phyloP scores from a whole-genome alignment of 1,140 invertebrate species.

The Geopemphigus sp. region DNA sequence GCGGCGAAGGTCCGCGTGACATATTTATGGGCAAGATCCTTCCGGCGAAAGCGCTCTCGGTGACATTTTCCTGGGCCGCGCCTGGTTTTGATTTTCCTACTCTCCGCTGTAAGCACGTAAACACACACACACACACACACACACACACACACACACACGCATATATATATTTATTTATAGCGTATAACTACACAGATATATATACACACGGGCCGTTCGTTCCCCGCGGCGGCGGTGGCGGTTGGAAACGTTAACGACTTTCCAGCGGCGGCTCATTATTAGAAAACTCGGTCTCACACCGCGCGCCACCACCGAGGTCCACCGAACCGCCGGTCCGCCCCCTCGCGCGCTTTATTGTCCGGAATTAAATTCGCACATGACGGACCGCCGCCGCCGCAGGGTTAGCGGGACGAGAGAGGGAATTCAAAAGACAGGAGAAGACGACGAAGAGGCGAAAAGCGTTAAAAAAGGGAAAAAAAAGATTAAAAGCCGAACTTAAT shows the following conservation, averaged over 20 bases:
- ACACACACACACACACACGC: too few species aligned
- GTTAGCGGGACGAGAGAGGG: neutral
- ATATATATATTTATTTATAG: neutral
- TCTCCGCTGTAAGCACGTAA: too few species aligned
- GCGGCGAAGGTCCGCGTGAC: constrained; percentile 43
- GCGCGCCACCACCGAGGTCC: too few species aligned
- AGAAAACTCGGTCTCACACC: constrained; percentile 33
- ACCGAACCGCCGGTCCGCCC: constrained; percentile 29
- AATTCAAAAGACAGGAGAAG: neutral
- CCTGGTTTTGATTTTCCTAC: constrained; percentile 39
- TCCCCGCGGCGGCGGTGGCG: constrained; percentile 8
- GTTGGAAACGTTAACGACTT: constrained; percentile 47
- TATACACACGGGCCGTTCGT: neutral
- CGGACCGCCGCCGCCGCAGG: constrained; percentile 33
- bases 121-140: too few species aligned
- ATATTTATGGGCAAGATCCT: constrained; percentile 46
- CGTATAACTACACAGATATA: too few species aligned
- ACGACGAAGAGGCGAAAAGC: too few species aligned
- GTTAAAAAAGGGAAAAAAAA: constrained; percentile 11
- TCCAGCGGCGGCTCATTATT: constrained; percentile 45
- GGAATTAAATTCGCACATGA: constrained; percentile 48
- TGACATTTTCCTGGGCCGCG: constrained; percentile 47
- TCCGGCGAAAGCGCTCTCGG: constrained; percentile 48
- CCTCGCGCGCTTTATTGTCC: constrained; percentile 43
- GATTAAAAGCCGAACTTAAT: constrained; percentile 47